A percentile compares a stretch with the other conserved stretches of the same genome.
Evolutionary conservation across 2,888 invertebrate species (phyloP).

Genomic region (Pseudanteris insignis): DNA sequence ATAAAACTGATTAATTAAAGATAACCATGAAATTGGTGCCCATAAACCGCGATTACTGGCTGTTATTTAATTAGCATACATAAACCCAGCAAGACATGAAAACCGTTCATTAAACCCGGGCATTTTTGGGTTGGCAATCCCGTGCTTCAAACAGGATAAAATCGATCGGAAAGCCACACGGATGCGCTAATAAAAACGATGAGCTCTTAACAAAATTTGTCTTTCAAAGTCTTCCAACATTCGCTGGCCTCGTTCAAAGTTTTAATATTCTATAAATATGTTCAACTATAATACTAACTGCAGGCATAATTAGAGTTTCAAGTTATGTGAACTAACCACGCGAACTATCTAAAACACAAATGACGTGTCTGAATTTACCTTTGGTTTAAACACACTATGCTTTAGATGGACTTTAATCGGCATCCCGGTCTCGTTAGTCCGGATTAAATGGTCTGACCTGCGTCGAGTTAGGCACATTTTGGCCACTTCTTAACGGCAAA

Average conservation of each 20-base stretch:
- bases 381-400: slow-evolving; percentile 32
- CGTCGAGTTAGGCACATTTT: slow-evolving; percentile 40
- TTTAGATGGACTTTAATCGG: slow-evolving; percentile 36
- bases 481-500: slow-evolving; percentile 33
- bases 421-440: slow-evolving; percentile 35
- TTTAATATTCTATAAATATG: neutral
- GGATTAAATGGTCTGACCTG: slow-evolving; percentile 40
- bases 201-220: too few relatives aligned
- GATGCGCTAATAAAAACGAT: slow-evolving; percentile 5
- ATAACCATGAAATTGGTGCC: too few relatives aligned
- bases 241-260: too few relatives aligned
- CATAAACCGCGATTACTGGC: too few relatives aligned
- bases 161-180: slow-evolving; percentile 20
- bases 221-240: too few relatives aligned
- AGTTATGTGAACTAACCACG: slow-evolving; percentile 28
- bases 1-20: too few relatives aligned
- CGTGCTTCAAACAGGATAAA: slow-evolving; percentile 5
- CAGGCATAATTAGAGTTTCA: slow-evolving; percentile 13
- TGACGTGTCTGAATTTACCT: slow-evolving; percentile 37
- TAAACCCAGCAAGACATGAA: neutral
- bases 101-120: neutral
- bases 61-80: neutral
- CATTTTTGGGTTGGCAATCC: slow-evolving; percentile 10
- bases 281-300: neutral
- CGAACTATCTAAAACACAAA: slow-evolving; percentile 39